Conservation (phyloP, 2,888 invertebrate species). For the Iselma pallidipennis region DNA sequence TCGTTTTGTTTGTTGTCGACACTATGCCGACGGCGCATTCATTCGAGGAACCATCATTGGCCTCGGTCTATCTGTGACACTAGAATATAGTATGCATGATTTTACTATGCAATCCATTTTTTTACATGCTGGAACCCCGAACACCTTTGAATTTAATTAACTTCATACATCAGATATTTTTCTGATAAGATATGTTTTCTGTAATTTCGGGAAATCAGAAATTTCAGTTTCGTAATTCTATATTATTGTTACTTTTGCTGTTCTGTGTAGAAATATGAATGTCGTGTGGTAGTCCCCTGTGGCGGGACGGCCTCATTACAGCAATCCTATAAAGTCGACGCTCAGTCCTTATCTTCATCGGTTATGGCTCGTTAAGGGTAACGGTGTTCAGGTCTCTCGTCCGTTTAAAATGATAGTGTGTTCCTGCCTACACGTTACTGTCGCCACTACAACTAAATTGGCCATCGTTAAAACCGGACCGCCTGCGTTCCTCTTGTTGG, state of each 20-base stretch:
- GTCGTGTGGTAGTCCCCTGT: constrained; percentile 7
- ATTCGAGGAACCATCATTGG: neutral
- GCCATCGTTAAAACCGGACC: neutral
- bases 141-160: no score
- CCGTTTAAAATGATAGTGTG: neutral
- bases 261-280: neutral
- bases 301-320: constrained; percentile 24
- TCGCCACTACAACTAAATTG: neutral
- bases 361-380: constrained; percentile 8
- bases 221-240: no score
- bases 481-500: neutral
- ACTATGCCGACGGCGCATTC: neutral
- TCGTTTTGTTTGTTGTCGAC: constrained; percentile 19
- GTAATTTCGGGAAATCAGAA: no score
- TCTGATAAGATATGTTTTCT: no score
- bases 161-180: no score
- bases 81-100: no score
- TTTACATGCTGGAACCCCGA: no score
- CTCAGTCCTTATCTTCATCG: constrained; percentile 16
- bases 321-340: constrained; percentile 17
- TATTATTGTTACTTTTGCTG: no score
- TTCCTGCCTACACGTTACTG: neutral
- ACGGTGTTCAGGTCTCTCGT: neutral
- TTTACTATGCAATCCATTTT: no score
- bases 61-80: no score